A percentile compares a stretch with the other conserved stretches of the same genome.
Conservation (phyloP, 2,888 invertebrate species). For the Heterodera filipjevi region DNA sequence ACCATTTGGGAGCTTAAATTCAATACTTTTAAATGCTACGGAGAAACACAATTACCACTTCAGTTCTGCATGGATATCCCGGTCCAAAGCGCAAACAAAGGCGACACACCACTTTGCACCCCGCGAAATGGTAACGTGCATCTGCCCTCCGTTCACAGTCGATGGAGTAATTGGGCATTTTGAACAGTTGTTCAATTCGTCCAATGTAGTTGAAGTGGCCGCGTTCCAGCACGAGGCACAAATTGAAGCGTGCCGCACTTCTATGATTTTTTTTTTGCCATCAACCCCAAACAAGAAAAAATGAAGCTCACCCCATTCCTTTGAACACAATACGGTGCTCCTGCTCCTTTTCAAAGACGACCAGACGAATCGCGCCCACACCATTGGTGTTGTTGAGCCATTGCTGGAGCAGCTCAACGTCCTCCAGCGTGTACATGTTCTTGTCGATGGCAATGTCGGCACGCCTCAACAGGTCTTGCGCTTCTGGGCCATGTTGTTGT, state of each 20-base stretch:
- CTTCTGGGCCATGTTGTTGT: not conserved
- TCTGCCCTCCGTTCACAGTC: constrained; percentile 1
- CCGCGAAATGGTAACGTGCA: not conserved
- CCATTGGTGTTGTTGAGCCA: not conserved
- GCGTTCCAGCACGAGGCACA: constrained; percentile 1
- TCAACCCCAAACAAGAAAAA: not conserved
- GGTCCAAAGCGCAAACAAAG: constrained; percentile 9
- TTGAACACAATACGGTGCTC: constrained; percentile 13
- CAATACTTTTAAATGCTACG: not conserved
- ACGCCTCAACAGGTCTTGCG: not conserved
- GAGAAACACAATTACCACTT: not conserved
- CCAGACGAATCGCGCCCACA: not conserved
- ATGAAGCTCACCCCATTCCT: not conserved
- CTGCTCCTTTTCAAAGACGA: constrained; percentile 3
- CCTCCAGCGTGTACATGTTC: not conserved
- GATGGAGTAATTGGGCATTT: not conserved
- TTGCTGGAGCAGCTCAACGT: not conserved
- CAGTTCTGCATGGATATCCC: not conserved
- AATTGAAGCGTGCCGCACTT: constrained; percentile 9
- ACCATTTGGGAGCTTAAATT: not conserved
- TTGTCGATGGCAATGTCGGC: not conserved
- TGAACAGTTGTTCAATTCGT: constrained; percentile 9
- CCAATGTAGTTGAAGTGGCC: constrained; percentile 14
- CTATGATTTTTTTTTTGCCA: not conserved
- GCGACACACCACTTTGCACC: constrained; percentile 20